These are phyloP conservation scores for Oryzias woworae DNA, from an alignment of 2,113 vertebrate species.

Conservation along the genomic window DNA sequence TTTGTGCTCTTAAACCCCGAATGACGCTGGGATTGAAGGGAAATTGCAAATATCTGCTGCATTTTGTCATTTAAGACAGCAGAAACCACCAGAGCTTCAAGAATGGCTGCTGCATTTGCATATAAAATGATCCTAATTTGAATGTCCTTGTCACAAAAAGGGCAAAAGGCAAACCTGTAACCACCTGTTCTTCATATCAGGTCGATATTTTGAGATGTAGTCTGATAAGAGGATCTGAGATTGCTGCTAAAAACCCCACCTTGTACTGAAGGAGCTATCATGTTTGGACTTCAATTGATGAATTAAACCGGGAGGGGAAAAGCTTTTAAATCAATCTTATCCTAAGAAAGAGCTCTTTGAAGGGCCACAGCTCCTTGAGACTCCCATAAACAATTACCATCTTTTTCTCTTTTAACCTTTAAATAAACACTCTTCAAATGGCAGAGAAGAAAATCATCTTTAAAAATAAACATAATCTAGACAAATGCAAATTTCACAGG, in stretches of 20 bases:
- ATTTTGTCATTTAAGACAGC: no score
- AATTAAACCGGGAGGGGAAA: slow-evolving; percentile 19
- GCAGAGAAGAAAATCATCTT: slow-evolving; percentile 16
- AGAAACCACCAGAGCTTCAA: not conserved
- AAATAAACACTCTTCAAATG: slow-evolving; percentile 14
- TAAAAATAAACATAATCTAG: slow-evolving; percentile 24
- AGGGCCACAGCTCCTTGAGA: slow-evolving; percentile 4
- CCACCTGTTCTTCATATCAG: slow-evolving; percentile 4
- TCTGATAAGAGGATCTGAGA: slow-evolving; percentile 22
- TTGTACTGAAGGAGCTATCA: not conserved
- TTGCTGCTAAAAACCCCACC: slow-evolving; percentile 7
- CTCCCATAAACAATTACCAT: slow-evolving; percentile 29
- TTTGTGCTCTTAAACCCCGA: not conserved
- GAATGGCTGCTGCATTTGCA: not conserved
- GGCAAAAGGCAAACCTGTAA: slow-evolving; percentile 5
- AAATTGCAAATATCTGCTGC: not conserved
- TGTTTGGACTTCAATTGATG: slow-evolving; percentile 22
- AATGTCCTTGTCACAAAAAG: slow-evolving; percentile 27
- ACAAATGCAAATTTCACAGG: slow-evolving; percentile 28
- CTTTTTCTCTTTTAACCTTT: slow-evolving; percentile 29
- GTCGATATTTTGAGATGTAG: slow-evolving; percentile 12
- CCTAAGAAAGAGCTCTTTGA: slow-evolving; percentile 33
- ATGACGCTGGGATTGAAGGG: not conserved
- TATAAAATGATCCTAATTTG: slow-evolving; percentile 18
- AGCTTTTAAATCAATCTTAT: slow-evolving; percentile 21